Evolutionary conservation across 92 coral and sea anemone species (phyloP).

Genomic region (Palythoa grandis): DNA sequence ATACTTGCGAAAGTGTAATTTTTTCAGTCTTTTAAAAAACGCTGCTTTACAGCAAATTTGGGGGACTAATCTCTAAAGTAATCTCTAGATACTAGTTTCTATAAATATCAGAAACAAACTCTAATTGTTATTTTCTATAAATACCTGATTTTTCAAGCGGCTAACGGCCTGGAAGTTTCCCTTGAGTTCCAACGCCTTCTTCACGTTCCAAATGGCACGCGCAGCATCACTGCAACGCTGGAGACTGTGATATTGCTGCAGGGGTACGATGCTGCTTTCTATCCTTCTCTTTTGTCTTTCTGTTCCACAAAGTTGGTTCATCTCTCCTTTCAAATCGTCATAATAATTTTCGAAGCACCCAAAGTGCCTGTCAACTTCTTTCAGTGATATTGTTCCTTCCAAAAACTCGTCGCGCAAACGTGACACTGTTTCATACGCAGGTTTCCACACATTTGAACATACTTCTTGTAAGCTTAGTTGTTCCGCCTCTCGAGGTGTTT

Average conservation of each 20-base stretch:
- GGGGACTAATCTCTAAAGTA: no score
- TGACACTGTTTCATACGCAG: neutral
- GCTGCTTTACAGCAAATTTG: no score
- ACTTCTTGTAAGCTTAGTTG: constrained; percentile 23
- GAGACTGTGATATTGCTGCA: constrained; percentile 17
- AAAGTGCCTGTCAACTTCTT: constrained; percentile 7
- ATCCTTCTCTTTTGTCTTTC: neutral
- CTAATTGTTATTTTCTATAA: neutral
- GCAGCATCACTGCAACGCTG: constrained; percentile 22
- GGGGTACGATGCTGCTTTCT: neutral
- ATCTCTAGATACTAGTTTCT: no score
- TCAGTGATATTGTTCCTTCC: neutral
- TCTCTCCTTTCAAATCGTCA: neutral
- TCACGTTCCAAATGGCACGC: constrained; percentile 5
- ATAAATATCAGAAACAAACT: neutral
- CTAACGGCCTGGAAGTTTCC: constrained; percentile 18
- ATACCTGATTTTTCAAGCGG: constrained; percentile 20
- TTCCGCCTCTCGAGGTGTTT: neutral
- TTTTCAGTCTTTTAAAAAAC: no score
- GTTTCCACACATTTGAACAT: constrained; percentile 1
- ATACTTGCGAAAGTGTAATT: no score
- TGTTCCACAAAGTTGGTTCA: constrained; percentile 12
- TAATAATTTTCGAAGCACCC: neutral
- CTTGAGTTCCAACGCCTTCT: constrained; percentile 9
- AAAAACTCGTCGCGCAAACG: constrained; percentile 14